phyloP scores from a whole-genome alignment of 2,113 vertebrate species.

The Octodon degus region DNA sequence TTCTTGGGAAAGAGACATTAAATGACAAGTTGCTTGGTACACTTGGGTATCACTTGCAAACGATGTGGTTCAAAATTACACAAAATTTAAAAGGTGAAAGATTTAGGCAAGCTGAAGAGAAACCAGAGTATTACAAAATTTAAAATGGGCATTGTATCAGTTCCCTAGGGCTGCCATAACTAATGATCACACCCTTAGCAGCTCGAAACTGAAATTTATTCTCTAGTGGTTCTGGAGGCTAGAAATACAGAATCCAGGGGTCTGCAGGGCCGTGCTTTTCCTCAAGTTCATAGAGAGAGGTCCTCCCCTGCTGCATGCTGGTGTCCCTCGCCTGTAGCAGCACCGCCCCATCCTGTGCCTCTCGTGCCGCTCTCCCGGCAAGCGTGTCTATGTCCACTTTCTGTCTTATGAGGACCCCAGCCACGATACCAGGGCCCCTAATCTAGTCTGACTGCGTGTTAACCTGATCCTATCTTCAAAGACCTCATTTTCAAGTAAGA shows the following conservation, averaged over 20 bases:
- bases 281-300: background rate
- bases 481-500: background rate
- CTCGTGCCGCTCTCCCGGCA: rapidly evolving
- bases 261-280: background rate
- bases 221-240: background rate
- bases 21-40: background rate
- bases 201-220: background rate
- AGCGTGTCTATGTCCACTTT: background rate
- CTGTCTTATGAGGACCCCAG: background rate
- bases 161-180: background rate
- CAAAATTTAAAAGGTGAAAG: background rate
- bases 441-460: background rate
- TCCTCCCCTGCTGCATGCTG: background rate
- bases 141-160: background rate
- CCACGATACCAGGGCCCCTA: background rate
- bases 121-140: background rate
- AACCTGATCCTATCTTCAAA: background rate
- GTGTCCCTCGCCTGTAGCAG: background rate
- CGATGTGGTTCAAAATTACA: background rate
- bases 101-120: too few relatives aligned
- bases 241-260: background rate
- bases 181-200: background rate
- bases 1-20: background rate
- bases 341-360: background rate
- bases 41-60: background rate